Conservation (phyloP, 2,797 vertebrate genomes). For the Lates japonicus region DNA sequence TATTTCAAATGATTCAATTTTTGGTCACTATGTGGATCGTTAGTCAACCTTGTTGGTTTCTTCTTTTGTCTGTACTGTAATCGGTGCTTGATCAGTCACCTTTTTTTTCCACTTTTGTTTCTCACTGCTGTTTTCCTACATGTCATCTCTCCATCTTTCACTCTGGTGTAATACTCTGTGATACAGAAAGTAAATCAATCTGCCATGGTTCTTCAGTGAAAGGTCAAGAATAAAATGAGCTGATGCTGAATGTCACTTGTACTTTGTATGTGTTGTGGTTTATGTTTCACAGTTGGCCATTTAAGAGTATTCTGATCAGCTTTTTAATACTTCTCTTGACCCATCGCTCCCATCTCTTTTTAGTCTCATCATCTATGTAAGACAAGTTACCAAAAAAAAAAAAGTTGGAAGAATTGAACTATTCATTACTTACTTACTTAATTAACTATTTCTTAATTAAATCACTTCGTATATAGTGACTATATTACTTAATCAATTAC, state of each 20-base stretch:
- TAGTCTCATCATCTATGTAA: not conserved
- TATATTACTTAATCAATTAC: no score
- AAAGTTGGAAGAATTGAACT: no score
- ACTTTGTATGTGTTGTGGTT: not conserved
- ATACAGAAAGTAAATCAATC: constrained; percentile 4
- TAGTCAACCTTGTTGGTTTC: not conserved
- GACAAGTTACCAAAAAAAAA: no score
- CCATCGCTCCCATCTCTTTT: not conserved
- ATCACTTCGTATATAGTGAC: no score
- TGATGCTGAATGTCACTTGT: constrained; percentile 7
- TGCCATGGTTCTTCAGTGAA: constrained; percentile 22
- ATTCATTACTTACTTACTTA: no score
- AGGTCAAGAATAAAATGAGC: constrained; percentile 47
- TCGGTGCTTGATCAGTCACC: not conserved
- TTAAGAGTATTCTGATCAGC: not conserved
- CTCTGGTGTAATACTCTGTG: not conserved
- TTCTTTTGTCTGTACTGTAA: not conserved
- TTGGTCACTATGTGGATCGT: not conserved
- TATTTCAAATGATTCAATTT: not conserved
- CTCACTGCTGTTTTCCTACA: not conserved
- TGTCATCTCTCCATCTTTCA: not conserved
- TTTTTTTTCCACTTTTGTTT: not conserved
- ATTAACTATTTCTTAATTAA: no score
- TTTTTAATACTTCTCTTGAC: not conserved
- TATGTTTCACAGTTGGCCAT: not conserved